Evolutionary conservation across 1,140 invertebrate genomes (phyloP), one percentile per base, ranked within the genome.

Genomic region (Drosophila yakuba): DNA sequence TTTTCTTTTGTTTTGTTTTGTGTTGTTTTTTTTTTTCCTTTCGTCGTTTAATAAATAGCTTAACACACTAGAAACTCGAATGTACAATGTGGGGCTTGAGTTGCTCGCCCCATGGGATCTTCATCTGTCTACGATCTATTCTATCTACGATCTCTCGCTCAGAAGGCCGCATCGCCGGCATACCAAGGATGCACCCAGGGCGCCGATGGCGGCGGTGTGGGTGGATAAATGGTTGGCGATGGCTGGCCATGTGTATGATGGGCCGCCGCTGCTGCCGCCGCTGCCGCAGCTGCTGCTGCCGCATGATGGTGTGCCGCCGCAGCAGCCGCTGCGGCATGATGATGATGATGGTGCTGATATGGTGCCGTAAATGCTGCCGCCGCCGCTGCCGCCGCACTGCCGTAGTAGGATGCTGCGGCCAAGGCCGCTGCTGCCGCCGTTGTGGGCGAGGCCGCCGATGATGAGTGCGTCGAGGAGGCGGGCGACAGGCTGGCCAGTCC

Each of bases 121-220:
- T 50, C 25, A 12, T 48, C 47, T 48, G 23, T 48, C 47, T 48
- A 48, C 14, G 47, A 48, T 48, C 47, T n/a, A 28, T 32, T 32
- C 50, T 35, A 51, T 32, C 25, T 32, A 17, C n/a, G 48, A 32
- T 51, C 48, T 51, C 28, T 73, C 14, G 15, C 48, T 91, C 59
- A 92, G 61, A 92, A 92, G 23, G 68, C 39, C 6, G 91, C 80
- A 57, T 91, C 91, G 20, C 91, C 91, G 44, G 90, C 77, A 75
- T 91, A 92, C 91, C 91, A 92, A 8, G 91, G 92, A 92, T 92
- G 92, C 52, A 92, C 89, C 92, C 92, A 92, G 1, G 92, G 91
- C 6, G 91, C 84, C 43, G 91, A 92, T 25, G 92, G 92, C 36
- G 92, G 92, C 54, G 92, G 92, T 28, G 92, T 92, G 12, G 92